Percentiles rank a stretch among this genome's conserved stretches.
Evolutionary conservation across 2,797 vertebrate genomes (phyloP).

Genomic region (Esox lucius): DNA sequence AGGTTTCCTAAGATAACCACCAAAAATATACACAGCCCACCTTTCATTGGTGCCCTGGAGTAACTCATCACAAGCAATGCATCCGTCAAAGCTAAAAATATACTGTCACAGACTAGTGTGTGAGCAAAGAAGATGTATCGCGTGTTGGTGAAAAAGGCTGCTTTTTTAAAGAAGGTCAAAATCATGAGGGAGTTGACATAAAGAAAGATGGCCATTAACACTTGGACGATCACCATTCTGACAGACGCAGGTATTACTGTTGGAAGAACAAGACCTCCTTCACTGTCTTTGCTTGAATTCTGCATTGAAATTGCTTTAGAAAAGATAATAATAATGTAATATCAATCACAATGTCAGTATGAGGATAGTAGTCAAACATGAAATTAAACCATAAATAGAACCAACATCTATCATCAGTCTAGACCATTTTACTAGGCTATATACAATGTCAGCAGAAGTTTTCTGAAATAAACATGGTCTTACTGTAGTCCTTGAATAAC

Average conservation of each 20-base stretch:
- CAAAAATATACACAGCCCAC: conserved; percentile 34
- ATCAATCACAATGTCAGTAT: no score
- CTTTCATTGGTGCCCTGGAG: conserved; percentile 5
- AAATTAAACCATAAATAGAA: no score
- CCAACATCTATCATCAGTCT: background rate
- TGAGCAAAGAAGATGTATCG: conserved; percentile 66
- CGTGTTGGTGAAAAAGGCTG: conserved; percentile 50
- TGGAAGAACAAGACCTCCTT: background rate
- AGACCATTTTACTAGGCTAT: background rate
- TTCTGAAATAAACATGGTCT: background rate
- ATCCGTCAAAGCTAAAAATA: conserved; percentile 44
- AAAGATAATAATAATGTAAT: background rate
- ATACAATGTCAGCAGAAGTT: background rate
- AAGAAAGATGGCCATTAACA: conserved; percentile 55
- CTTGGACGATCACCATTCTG: conserved; percentile 43
- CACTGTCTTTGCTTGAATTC: conserved; percentile 3
- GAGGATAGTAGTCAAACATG: no score
- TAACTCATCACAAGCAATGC: conserved; percentile 10
- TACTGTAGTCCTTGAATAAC: no score
- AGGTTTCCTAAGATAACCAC: background rate
- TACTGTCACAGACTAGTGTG: conserved; percentile 53
- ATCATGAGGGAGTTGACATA: conserved; percentile 58
- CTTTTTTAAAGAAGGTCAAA: conserved; percentile 52
- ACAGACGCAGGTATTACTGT: conserved; percentile 3
- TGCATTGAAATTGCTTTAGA: background rate